Percentiles rank a stretch among this genome's conserved stretches.
phyloP scores from a whole-genome alignment of 1,140 invertebrate species.

The Dinothrombium tinctorium region DNA sequence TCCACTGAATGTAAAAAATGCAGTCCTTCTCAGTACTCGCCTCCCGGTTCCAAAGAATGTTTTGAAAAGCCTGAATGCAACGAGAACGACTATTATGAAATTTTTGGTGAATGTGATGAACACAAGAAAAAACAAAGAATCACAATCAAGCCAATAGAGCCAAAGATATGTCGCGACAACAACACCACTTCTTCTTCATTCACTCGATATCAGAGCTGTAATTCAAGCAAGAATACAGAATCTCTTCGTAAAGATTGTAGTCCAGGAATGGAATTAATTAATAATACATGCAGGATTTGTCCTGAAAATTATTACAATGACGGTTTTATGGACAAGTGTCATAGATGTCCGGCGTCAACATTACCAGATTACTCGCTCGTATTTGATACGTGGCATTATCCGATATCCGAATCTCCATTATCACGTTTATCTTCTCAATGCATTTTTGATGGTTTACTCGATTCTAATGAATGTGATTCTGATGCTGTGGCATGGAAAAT shows the following conservation, averaged over 20 bases:
- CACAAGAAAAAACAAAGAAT: constrained; percentile 24
- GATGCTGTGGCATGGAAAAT: constrained; percentile 1
- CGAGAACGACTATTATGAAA: constrained; percentile 29
- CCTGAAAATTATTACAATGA: constrained; percentile 21
- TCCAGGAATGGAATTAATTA: constrained; percentile 27
- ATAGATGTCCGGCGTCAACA: constrained; percentile 27
- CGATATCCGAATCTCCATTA: background rate
- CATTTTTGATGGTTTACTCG: background rate
- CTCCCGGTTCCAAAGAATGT: constrained; percentile 24
- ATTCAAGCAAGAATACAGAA: background rate
- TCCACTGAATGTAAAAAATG: constrained; percentile 26
- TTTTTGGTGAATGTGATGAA: constrained; percentile 26
- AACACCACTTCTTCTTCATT: constrained; percentile 9
- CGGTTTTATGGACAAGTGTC: constrained; percentile 22
- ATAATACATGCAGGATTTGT: constrained; percentile 23
- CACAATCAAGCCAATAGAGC: constrained; percentile 29
- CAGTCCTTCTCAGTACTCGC: constrained; percentile 22
- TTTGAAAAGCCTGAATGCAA: constrained; percentile 26
- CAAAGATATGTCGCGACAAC: constrained; percentile 29
- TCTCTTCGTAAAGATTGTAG: constrained; percentile 21
- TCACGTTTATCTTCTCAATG: background rate
- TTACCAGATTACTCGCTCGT: constrained; percentile 28
- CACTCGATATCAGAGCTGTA: background rate
- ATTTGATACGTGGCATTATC: constrained; percentile 27
- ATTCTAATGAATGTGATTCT: background rate